These are phyloP conservation scores for Collichthys lucidus DNA, from an alignment of 2,113 vertebrate genomes.

Conservation along the genomic window DNA sequence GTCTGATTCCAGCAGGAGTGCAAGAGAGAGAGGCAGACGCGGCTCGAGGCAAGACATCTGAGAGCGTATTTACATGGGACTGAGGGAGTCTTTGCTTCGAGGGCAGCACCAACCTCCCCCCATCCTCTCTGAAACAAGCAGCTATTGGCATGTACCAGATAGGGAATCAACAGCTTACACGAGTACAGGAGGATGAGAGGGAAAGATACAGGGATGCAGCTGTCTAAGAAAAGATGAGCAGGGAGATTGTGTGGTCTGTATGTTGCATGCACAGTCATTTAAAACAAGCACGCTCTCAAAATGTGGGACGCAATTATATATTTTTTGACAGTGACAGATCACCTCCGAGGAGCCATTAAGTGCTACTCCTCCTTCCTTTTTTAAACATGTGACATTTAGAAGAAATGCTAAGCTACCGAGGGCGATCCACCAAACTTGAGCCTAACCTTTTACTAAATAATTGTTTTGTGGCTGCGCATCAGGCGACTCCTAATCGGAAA, in stretches of 20 bases:
- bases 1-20: constrained; percentile 19
- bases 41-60: constrained; percentile 67
- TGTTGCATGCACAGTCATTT: constrained; percentile 3
- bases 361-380: constrained; percentile 44
- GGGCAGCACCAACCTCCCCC: constrained; percentile 72
- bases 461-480: constrained; percentile 39
- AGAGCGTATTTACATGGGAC: constrained; percentile 77
- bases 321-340: constrained; percentile 47
- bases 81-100: constrained; percentile 66
- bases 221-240: not conserved
- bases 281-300: constrained; percentile 14
- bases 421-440: constrained; percentile 57
- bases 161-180: not conserved
- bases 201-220: not conserved
- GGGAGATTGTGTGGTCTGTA: not conserved
- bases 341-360: constrained; percentile 44
- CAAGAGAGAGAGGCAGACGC: constrained; percentile 47
- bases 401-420: constrained; percentile 37
- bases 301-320: not conserved
- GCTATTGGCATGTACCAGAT: constrained; percentile 79
- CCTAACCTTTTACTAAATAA: constrained; percentile 72
- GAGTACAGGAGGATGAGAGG: not conserved
- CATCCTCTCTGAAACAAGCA: constrained; percentile 65
- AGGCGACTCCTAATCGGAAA: constrained; percentile 55
- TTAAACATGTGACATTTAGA: constrained; percentile 71